Conservation (phyloP, 2,113 vertebrate genomes). For the Damaliscus lunatus region DNA sequence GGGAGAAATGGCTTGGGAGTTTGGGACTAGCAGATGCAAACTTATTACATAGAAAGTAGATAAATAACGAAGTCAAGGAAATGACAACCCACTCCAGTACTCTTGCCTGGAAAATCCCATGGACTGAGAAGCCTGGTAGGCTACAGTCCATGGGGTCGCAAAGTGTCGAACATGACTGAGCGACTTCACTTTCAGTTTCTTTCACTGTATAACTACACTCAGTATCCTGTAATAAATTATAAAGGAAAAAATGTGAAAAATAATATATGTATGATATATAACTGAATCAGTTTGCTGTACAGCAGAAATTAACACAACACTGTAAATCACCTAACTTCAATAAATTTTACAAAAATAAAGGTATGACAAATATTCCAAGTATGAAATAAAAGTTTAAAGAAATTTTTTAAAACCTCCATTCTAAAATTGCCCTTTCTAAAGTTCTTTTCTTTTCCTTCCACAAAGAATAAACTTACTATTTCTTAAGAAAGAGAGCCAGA, state of each 20-base stretch:
- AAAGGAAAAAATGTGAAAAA: neutral
- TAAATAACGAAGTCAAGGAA: neutral
- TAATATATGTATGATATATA: neutral
- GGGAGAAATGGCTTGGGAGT: neutral
- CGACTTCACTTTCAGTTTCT: no score
- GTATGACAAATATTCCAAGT: neutral
- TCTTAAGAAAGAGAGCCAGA: neutral
- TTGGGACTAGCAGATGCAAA: neutral
- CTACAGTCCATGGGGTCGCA: no score
- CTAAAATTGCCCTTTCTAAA: slow-evolving; percentile 12
- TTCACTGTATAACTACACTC: neutral
- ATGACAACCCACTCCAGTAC: no score
- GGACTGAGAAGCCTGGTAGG: no score
- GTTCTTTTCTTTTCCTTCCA: neutral
- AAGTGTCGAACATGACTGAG: no score
- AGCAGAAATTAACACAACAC: neutral
- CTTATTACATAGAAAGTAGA: neutral
- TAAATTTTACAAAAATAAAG: neutral
- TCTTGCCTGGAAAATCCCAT: no score
- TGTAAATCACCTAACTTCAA: neutral
- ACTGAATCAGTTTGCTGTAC: neutral
- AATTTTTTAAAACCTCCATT: neutral
- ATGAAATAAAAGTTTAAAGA: neutral
- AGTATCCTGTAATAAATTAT: neutral
- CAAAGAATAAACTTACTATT: neutral